These are phyloP conservation scores for Drosophila orosa DNA, from an alignment of 1,140 invertebrate species.

Conservation along the genomic window DNA sequence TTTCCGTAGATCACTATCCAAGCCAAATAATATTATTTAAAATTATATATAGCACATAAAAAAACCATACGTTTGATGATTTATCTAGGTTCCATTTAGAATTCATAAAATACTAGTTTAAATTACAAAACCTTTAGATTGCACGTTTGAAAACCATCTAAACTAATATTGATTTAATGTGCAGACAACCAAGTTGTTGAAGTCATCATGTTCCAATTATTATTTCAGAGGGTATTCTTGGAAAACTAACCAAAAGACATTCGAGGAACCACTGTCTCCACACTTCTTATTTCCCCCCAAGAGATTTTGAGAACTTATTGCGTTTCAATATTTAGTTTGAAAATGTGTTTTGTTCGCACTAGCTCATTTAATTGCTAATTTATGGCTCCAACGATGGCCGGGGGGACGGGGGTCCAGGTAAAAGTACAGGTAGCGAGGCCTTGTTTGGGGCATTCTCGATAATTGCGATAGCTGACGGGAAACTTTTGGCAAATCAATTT, in stretches of 20 bases:
- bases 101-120: background rate
- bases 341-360: conserved; percentile 69
- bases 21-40: no score
- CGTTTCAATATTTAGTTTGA: conserved; percentile 79
- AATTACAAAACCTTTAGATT: background rate
- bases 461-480: conserved; percentile 64
- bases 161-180: background rate
- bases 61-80: background rate
- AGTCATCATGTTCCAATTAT: background rate
- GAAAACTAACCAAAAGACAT: background rate
- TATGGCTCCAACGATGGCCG: conserved; percentile 48
- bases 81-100: background rate
- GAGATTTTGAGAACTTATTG: conserved; percentile 66
- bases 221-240: conserved; percentile 7
- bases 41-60: background rate
- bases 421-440: conserved; percentile 31
- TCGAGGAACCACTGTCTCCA: conserved; percentile 33
- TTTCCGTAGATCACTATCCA: no score
- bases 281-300: conserved; percentile 7
- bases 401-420: conserved; percentile 12
- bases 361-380: conserved; percentile 81
- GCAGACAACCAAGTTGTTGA: background rate
- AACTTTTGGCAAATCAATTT: conserved; percentile 67
- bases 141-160: background rate
- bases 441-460: conserved; percentile 60